phyloP scores from a whole-genome alignment of 2,797 vertebrate genomes.

The Leptatherina wallacei region DNA sequence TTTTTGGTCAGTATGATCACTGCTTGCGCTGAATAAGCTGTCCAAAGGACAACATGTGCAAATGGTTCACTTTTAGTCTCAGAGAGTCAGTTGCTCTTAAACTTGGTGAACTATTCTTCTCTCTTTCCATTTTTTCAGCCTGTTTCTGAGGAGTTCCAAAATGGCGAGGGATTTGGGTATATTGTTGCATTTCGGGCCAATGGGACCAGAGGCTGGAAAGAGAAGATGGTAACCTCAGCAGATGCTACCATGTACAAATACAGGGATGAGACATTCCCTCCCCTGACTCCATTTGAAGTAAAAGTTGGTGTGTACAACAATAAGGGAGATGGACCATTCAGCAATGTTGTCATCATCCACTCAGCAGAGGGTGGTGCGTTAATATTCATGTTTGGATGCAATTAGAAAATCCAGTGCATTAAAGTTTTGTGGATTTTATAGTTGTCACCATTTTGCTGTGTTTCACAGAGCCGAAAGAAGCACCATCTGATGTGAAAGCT shows the following conservation, averaged over 20 bases:
- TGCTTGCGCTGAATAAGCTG: conserved; percentile 28
- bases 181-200: conserved; percentile 97
- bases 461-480: conserved; percentile 91
- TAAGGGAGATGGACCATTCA: conserved; percentile 97
- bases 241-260: conserved; percentile 96
- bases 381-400: background rate
- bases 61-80: conserved; percentile 32
- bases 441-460: conserved; percentile 5
- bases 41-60: conserved; percentile 50
- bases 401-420: background rate
- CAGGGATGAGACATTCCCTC: conserved; percentile 96
- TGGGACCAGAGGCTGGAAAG: conserved; percentile 95
- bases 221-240: conserved; percentile 97
- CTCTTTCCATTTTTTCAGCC: conserved; percentile 79
- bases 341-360: conserved; percentile 91
- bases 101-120: conserved; percentile 2
- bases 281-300: conserved; percentile 95
- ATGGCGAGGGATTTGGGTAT: conserved; percentile 96
- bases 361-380: conserved; percentile 94
- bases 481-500: conserved; percentile 90
- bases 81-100: background rate
- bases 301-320: conserved; percentile 98
- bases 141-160: conserved; percentile 97
- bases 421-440: background rate
- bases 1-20: conserved; percentile 14